Evolutionary conservation across 1,140 invertebrate species (phyloP), one percentile per base, ranked within the genome.

Genomic region (Maconellicoccus hirsutus): DNA sequence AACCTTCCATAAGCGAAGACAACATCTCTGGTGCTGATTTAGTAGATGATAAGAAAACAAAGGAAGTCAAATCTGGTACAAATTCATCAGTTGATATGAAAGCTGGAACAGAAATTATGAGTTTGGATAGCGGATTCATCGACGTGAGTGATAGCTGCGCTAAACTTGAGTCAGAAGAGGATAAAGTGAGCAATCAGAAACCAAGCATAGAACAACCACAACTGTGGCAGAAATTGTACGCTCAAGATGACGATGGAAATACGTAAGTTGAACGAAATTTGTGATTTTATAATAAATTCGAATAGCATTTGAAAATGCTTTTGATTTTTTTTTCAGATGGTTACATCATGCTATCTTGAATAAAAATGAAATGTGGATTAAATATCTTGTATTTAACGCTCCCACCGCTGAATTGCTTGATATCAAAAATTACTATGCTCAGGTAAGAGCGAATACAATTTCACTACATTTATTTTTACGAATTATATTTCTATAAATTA

Each of bases 171-270:
- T n/a, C n/a, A 22, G 14, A 61, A 19, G 59, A 61, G 14, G 14
- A 61, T 61, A 6, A 61, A n/a, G n/a, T n/a, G n/a, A n/a, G n/a
- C n/a, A n/a, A n/a, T n/a, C n/a, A n/a, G n/a, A n/a, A n/a, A n/a
- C n/a, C n/a, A n/a, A n/a, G n/a, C n/a, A n/a, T n/a, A n/a, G n/a
- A n/a, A n/a, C 4, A 22, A n/a, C 16, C 21, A n/a, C 4, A 59
- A 6, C 52, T 22, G 52, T 71, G 69, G 70, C n/a, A 27, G 14
- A 39, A 21, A 19, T 27, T 70, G 61, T 72, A 63, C 23, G 26
- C 38, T 26, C 72, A 59, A 16, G 39, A 72, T 66, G 72, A 72
- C 8, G 70, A 72, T 29, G 72, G 72, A 33, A 61, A 72, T 39
- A 72, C 72, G 72, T 72, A 72, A 42, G 72, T 72, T 66, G 22